Percentiles rank a stretch among this genome's conserved stretches.
Conservation (phyloP, 2,888 invertebrate genomes). For the Spisula subtruncata region DNA sequence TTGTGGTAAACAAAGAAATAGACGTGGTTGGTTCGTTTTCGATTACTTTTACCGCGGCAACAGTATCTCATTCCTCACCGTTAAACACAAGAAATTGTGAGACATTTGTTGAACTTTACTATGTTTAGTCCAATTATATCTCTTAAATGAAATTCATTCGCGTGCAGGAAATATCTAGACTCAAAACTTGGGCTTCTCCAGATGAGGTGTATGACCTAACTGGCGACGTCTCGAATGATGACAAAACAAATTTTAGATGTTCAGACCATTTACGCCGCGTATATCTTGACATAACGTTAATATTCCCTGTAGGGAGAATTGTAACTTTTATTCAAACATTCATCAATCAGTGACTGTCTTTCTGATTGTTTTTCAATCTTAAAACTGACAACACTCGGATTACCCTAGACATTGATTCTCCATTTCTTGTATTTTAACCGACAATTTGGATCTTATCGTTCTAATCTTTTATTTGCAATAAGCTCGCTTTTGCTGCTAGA, state of each 20-base stretch:
- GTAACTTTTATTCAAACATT: slow-evolving; percentile 8
- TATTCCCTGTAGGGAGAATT: background rate
- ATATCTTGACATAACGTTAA: background rate
- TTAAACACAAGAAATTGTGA: background rate
- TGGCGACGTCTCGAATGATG: background rate
- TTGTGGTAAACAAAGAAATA: background rate
- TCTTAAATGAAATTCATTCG: slow-evolving; percentile 2
- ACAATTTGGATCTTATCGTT: background rate
- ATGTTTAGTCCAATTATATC: slow-evolving; percentile 2
- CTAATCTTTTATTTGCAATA: background rate
- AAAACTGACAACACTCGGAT: background rate
- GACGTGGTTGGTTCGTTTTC: background rate
- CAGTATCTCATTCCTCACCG: background rate
- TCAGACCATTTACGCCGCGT: background rate
- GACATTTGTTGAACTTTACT: slow-evolving; percentile 10
- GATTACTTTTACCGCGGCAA: slow-evolving; percentile 6
- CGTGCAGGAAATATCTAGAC: background rate
- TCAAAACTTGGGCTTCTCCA: background rate
- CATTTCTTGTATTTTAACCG: background rate
- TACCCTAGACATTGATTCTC: background rate
- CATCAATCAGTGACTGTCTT: slow-evolving; percentile 13
- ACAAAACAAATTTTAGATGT: background rate
- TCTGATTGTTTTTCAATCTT: slow-evolving; percentile 3
- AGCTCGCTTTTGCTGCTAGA: background rate
- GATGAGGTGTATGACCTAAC: slow-evolving; percentile 1